Base-by-base conservation (phyloP, 2,113 vertebrate genomes). In the Pollimyrus isidori region DNA sequence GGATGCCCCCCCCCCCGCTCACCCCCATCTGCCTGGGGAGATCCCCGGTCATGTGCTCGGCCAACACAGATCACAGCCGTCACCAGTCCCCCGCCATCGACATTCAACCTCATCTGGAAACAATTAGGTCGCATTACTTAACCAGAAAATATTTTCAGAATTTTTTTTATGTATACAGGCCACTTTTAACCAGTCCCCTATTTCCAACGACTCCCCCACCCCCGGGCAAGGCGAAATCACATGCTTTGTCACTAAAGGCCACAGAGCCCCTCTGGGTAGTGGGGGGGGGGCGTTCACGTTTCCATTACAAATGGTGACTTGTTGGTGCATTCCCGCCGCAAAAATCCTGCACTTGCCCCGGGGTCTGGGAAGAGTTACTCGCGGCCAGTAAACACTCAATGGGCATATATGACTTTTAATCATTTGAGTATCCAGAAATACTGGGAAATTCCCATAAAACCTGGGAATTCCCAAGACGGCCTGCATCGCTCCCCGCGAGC, bases 391-490 rank as follows among this genome's bases (percentile, higher is more conserved):
- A 93, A 92, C 92, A 30, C 91, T 89, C 91, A 91, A 93, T 56
- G 89, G 92, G 94, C 93, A 93, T 89, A 93, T 90, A 46, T 49
- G 30, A 91, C 92, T 94, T 95, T 94, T 95, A 95, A 95, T 95
- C 93, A 93, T 91, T 88, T 92, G 91, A 92, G 90, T 92, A 94
- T 94, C 93, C 93, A 91, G 94, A 93, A 94, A 95, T 92, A 94
- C 94, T 88, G 94, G 95, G 95, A 95, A 95, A 93, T 96, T 95
- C 95, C 95, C 94, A 53, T 91, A 85, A 90, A 80, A 49, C 1
- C 4, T 93, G 95, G 96, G 93, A 95, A 95, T 94, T 95, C 94
- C 95, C 94, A 83, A 94, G 92, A 87, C 26, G 48, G 23, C 7
- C 62, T 0, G 56, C 56, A 9, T 62, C 23, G 7, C 56, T 9